A percentile compares a stretch with the other conserved stretches of the same genome.
Evolutionary conservation across 2,797 vertebrate species (phyloP).

Genomic region (Cyclopterus lumpus): DNA sequence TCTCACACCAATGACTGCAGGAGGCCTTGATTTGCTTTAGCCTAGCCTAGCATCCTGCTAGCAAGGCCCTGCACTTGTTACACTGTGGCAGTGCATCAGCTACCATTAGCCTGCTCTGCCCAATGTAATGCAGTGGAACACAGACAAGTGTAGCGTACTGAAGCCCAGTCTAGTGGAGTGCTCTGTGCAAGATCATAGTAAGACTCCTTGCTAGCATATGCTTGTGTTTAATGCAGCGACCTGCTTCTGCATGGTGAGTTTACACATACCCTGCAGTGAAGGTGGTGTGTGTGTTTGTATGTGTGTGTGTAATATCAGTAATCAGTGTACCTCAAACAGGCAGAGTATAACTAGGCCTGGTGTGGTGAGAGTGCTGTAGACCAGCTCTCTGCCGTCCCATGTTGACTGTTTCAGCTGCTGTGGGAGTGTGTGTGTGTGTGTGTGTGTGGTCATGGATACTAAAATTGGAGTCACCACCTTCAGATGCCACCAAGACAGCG

Average conservation of each 20-base stretch:
- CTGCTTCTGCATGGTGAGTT: conserved; percentile 86
- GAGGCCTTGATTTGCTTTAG: conserved; percentile 79
- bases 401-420: conserved; percentile 48
- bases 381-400: conserved; percentile 51
- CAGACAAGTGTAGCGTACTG: conserved; percentile 80
- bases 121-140: conserved; percentile 75
- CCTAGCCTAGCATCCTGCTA: conserved; percentile 74
- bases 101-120: conserved; percentile 72
- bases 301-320: conserved; percentile 79
- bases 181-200: conserved; percentile 84
- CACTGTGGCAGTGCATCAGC: conserved; percentile 44
- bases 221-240: conserved; percentile 85
- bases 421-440: conserved; percentile 20
- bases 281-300: conserved; percentile 69
- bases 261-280: conserved; percentile 84
- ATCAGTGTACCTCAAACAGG: conserved; percentile 85
- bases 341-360: conserved; percentile 84
- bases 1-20: conserved; percentile 85
- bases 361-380: conserved; percentile 71
- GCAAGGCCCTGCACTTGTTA: conserved; percentile 59
- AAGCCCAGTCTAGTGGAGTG: conserved; percentile 84
- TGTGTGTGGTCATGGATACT: conserved; percentile 48
- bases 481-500: conserved; percentile 42
- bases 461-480: conserved; percentile 52
- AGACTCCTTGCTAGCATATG: conserved; percentile 85